These are phyloP conservation scores for Enteromius afrohamiltoni DNA, from an alignment of 2,797 vertebrate species.

Conservation along the genomic window DNA sequence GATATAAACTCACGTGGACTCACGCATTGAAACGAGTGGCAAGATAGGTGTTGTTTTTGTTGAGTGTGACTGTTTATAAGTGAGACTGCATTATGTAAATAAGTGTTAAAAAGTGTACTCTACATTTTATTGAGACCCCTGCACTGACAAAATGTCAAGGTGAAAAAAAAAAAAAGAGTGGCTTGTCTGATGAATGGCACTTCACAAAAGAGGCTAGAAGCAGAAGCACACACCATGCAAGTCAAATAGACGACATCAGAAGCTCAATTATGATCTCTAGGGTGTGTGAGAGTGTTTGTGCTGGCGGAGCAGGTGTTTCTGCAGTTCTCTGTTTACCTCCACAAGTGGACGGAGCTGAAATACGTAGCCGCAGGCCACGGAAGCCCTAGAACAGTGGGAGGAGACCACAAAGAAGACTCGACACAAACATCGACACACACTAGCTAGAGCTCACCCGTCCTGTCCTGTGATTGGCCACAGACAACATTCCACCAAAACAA, in stretches of 20 bases:
- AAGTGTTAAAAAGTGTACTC: constrained; percentile 20
- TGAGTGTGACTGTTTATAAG: constrained; percentile 10
- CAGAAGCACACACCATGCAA: background rate
- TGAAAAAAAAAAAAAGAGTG: constrained; percentile 24
- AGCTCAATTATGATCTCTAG: constrained; percentile 40
- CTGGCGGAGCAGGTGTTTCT: constrained; percentile 56
- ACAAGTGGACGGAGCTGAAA: constrained; percentile 42
- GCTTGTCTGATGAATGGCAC: constrained; percentile 56
- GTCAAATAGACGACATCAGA: constrained; percentile 31
- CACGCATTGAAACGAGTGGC: background rate
- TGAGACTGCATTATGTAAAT: constrained; percentile 2
- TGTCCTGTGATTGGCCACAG: constrained; percentile 56
- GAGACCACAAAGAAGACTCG: constrained; percentile 35
- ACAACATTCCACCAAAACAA: constrained; percentile 63
- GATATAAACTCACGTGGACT: constrained; percentile 13
- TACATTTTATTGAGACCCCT: constrained; percentile 23
- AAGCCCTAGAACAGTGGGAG: constrained; percentile 49
- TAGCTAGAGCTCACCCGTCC: constrained; percentile 38
- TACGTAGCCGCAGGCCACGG: constrained; percentile 40
- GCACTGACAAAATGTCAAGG: constrained; percentile 35
- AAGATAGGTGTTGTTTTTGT: background rate
- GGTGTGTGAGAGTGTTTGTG: constrained; percentile 16
- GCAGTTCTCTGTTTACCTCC: constrained; percentile 46
- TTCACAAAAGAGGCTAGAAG: constrained; percentile 48
- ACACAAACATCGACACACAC: constrained; percentile 37